Base-by-base conservation (phyloP, 1,140 invertebrate genomes). In the Drosophila truncata region DNA sequence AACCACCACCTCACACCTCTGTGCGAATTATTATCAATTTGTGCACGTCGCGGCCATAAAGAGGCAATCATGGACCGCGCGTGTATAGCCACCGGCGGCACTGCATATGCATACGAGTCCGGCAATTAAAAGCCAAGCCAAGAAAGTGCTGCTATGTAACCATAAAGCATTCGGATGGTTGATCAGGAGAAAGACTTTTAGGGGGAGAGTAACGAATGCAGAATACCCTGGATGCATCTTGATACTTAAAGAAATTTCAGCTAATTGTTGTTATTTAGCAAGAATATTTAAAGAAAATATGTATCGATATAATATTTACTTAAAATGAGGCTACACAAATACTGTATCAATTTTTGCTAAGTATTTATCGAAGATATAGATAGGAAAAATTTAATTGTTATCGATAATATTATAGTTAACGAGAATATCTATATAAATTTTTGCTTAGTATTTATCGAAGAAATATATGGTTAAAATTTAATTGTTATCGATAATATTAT, bases 11-110 rank as follows among this genome's bases (percentile, higher is more conserved):
- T 72, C 84, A 64, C 84, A 84, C 80, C 67, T 80, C 55, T 37
- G 42, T 57, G 60, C 69, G 61, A 87, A 87, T 83, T 83, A 84
- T 87, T 88, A 88, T 84, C 80, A 87, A 88, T 87, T 84, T 88
- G 84, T 84, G 85, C 84, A 87, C 84, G 84, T 87, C 85, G 67
- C 55, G n/a, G 73, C 77, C 82, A 87, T 88, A 87, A 87, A 87
- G 66, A 88, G 64, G 25, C 71, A 75, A 79, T 79, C 83, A 69
- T 80, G 75, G 47, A 41, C 63, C 70, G 58, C 71, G 70, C 57
- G 69, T 63, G 70, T 74, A 72, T 59, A 23, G 69, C 57, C 58
- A 47, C 42, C 44, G 50, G 39, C 39, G 60, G 39, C 47, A 74
- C 70, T 74, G 70, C 58, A 74, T 74, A 61, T 74, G 64, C 74